Base-by-base conservation (phyloP, 2,888 invertebrate genomes). In the Chrysolina haemoptera region DNA sequence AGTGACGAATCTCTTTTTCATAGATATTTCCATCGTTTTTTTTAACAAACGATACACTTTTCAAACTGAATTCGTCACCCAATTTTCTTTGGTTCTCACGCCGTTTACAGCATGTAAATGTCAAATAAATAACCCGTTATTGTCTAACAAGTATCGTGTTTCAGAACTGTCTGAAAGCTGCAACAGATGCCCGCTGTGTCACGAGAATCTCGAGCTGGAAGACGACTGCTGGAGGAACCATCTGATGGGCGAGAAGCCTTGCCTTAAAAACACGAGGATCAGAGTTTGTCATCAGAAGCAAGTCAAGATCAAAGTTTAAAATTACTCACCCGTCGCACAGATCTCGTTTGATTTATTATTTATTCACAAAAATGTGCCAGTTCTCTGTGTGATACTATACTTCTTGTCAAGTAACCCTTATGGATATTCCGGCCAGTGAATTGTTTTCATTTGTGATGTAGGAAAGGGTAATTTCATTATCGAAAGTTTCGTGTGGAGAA, bases 181-280 rank as follows among this genome's bases (percentile, higher is more conserved):
- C 76, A 94, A 93, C 86, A 93, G 94, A 81, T 98, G 98, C 85
- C 96, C 97, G 0, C 90, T 97, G 76, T 98, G 98, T 85, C 94
- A 94, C 82, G 91, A 91, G 76, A 94, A 95, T 86, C 91, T 97
- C 1, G 89, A 92, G 78, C 90, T 92, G 8, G 91, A 93, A 16
- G 94, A 96, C 84, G 91, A 94, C 68, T 94, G 94, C 18, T 97
- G 97, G 97, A 93, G 94, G 85, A 90, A 93, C 65, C 95, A 96
- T 85, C 90, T 96, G 41, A 93, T 93, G 92, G 90, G 90, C 1
- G 91, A 92, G 78, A 88, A 88, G 68, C 83, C 86, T 5, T 88
- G 88, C 78, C 63, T 76, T 46, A 88, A 86, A 78, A 87, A 88
- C 78, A 80, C 83, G n/a, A 82, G 88, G 74, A 79, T 85, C 48